These are phyloP conservation scores for Papilio demoleus DNA, from an alignment of 2,888 invertebrate genomes.

Conservation along the genomic window DNA sequence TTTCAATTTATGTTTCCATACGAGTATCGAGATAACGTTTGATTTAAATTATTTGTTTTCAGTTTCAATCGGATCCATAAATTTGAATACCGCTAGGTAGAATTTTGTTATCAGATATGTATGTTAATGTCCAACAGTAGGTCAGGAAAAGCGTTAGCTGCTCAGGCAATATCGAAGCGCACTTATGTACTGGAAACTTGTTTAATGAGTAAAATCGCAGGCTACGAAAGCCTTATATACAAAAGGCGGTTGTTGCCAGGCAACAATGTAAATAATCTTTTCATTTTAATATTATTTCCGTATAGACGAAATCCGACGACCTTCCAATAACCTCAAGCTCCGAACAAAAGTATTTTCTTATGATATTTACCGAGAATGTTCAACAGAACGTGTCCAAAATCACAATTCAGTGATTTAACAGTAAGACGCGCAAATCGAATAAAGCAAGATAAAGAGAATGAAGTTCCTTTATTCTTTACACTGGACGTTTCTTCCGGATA, in stretches of 20 bases:
- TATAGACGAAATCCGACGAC: background rate
- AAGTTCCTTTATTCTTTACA: slow-evolving; percentile 21
- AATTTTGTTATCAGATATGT: background rate
- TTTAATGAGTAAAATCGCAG: too few relatives aligned
- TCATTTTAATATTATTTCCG: background rate
- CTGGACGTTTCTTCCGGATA: slow-evolving; percentile 47
- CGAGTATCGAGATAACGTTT: slow-evolving; percentile 33
- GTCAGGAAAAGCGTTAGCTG: too few relatives aligned
- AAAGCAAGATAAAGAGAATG: slow-evolving; percentile 57
- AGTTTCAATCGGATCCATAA: slow-evolving; percentile 39
- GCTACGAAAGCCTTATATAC: too few relatives aligned
- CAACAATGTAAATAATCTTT: background rate
- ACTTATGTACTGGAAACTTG: too few relatives aligned
- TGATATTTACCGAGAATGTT: slow-evolving; percentile 47
- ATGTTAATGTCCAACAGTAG: background rate
- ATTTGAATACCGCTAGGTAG: slow-evolving; percentile 15
- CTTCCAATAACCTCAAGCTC: background rate
- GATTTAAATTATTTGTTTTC: slow-evolving; percentile 35
- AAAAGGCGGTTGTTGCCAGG: background rate
- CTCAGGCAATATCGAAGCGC: too few relatives aligned
- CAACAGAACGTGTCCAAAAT: slow-evolving; percentile 49
- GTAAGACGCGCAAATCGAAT: slow-evolving; percentile 52
- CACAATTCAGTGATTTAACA: slow-evolving; percentile 53
- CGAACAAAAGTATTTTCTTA: slow-evolving; percentile 2
- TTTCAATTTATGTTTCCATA: slow-evolving; percentile 32